Conservation (phyloP, 2,888 invertebrate species). For the Cephalotes varians region DNA sequence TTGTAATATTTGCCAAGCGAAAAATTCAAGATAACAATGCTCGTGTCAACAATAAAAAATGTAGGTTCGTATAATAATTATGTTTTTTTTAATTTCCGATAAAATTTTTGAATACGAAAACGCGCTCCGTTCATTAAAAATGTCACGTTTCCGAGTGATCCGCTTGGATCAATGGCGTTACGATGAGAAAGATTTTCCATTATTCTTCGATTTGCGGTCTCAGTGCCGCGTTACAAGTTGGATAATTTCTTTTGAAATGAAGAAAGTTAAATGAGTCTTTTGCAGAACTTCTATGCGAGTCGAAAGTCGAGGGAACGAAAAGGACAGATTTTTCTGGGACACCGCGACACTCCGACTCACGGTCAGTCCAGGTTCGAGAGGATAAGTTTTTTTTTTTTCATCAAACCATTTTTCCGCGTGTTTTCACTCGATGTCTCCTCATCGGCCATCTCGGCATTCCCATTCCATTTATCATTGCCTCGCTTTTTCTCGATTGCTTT, state of each 20-base stretch:
- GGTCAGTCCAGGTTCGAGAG: slow-evolving; percentile 76
- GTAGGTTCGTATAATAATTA: not conserved
- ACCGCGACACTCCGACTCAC: slow-evolving; percentile 44
- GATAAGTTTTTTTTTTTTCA: slow-evolving; percentile 80
- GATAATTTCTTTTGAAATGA: slow-evolving; percentile 71
- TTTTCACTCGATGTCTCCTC: slow-evolving; percentile 20
- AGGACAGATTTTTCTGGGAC: slow-evolving; percentile 76
- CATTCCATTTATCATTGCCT: slow-evolving; percentile 47
- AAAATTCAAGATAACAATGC: not conserved
- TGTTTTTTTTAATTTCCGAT: not conserved
- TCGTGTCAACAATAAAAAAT: not conserved
- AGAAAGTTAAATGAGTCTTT: slow-evolving; percentile 71
- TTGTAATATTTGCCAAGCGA: not conserved
- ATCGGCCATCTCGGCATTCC: not conserved
- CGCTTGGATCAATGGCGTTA: slow-evolving; percentile 43
- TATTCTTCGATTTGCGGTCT: slow-evolving; percentile 59
- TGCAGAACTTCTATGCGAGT: slow-evolving; percentile 60
- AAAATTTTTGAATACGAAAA: slow-evolving; percentile 22
- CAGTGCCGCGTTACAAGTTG: slow-evolving; percentile 56
- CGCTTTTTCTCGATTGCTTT: slow-evolving; percentile 51
- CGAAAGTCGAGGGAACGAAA: slow-evolving; percentile 65
- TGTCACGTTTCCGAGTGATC: slow-evolving; percentile 41
- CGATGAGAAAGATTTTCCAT: slow-evolving; percentile 54
- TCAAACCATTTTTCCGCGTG: slow-evolving; percentile 40
- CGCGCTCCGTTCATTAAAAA: slow-evolving; percentile 34